Percentiles rank a stretch among this genome's conserved stretches.
These are phyloP conservation scores for Aurelia sp. DNA, from an alignment of 30 jellyfish, hydroid and myxozoan species.

Conservation along the genomic window DNA sequence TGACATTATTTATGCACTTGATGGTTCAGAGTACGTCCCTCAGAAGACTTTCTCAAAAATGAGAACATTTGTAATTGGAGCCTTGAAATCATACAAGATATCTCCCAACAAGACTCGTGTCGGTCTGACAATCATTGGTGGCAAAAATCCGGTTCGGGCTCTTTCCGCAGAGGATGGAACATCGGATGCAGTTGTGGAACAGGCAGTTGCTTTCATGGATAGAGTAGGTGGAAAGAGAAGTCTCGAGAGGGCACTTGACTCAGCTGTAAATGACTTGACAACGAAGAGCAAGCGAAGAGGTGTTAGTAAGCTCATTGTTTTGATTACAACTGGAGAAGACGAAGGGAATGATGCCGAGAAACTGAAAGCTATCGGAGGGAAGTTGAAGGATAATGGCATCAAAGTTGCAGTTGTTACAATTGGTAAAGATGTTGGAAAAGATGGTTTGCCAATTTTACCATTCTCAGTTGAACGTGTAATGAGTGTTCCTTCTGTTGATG, in stretches of 20 bases:
- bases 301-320: constrained; percentile 47
- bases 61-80: constrained; percentile 58
- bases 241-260: constrained; percentile 3
- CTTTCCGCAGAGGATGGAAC: constrained; percentile 24
- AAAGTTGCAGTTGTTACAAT: constrained; percentile 47
- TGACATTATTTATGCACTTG: constrained; percentile 88
- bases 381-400: constrained; percentile 4
- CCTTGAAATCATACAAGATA: constrained; percentile 49
- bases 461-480: not conserved
- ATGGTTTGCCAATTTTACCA: not conserved
- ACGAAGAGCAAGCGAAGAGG: not conserved
- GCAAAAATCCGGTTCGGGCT: not conserved
- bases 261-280: not conserved
- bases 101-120: constrained; percentile 50
- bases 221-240: constrained; percentile 62
- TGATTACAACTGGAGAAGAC: constrained; percentile 50
- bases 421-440: constrained; percentile 5
- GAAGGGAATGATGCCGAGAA: not conserved
- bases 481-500: not conserved
- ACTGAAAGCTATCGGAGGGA: constrained; percentile 4
- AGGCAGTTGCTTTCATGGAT: constrained; percentile 10
- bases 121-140: constrained; percentile 57
- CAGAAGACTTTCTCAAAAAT: constrained; percentile 15
- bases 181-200: constrained; percentile 18
- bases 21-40: constrained; percentile 66